Base-by-base conservation (phyloP, 2,113 vertebrate species). In the Mola mola region DNA sequence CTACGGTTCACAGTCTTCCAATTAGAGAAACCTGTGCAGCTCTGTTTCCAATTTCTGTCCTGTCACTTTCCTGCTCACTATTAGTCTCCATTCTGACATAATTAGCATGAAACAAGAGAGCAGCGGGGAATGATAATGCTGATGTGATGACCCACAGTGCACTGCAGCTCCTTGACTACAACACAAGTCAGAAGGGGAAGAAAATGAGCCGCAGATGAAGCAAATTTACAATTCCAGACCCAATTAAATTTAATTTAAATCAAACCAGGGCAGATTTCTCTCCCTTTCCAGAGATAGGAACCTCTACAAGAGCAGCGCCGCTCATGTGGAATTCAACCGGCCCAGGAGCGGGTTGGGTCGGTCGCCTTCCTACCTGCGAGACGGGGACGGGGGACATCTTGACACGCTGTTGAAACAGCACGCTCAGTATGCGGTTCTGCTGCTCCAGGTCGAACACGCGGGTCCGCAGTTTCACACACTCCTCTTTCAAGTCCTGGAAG, bases 381-480 rank as follows among this genome's bases (percentile, higher is more conserved):
- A 94, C 82, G 2, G 94, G 82, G 75, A 84, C 86, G n/a, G 93
- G 87, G 71, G 94, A 87, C 61, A 93, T 93, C 71, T 92, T 92
- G 81, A 95, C 86, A 79, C 93, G 90, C 71, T 96, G 95, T 69
- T 97, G 95, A 77, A 97, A 96, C 31, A 96, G 88, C 38, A 94
- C 90, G 8, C 90, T 96, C 78, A 97, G 77, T 0, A 91, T 94
- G 67, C 92, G 93, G 83, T 97, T 97, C 75, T 97, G 95, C 81
- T 95, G 94, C 60, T 97, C 95, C 90, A 97, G 86, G 89, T 97
- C 95, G 86, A 94, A 96, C 66, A 97, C 95, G 56, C 95, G 93
- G 0, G 94, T 96, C 78, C 96, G 92, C 79, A 97, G 83, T 88
- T 96, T 95, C 81, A 96, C 87, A 72, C 95, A 97, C 56, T 97